Evolutionary conservation across 2,888 invertebrate genomes (phyloP), one percentile per base, ranked within the genome.

Genomic region (Mesorhabditis spiculigera): DNA sequence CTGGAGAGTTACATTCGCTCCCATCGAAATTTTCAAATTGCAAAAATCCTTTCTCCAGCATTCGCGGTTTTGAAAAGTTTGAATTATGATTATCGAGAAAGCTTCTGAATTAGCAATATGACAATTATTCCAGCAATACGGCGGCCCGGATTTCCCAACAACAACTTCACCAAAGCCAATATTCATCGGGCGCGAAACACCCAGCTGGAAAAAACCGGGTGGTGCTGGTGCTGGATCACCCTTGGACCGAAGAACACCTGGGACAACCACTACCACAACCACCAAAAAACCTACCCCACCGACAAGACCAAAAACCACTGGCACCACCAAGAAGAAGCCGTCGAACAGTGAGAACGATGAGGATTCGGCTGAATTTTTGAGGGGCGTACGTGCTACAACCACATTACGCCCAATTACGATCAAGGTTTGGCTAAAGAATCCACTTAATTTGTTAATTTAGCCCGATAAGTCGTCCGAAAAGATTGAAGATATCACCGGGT

Each of bases 91-190:
- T 28, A 28, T 28, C 28, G 28, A 28, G 28, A 3, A 28, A 28
- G 28, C 28, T 28, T 28, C 28, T 28, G 28, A 28, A 28, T 1
- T 28, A 28, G 28, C 28, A 28, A 1, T 28, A 28, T 28, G 28
- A 28, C 28, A 28, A 28, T 58, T 13, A 10, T 73, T 78, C 45
- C 68, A 79, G 77, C 73, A 75, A 73, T 78, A 73, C 45, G 79
- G 79, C 4, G 79, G 79, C 6, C 79, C 79, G 0, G 78, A 79
- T 45, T 76, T 75, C 45, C 71, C 69, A 3, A 16, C 45, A 41
- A 13, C 50, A 16, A 5, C 44, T 62, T 13, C 65, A 69, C 13
- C 65, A 66, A 50, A 58, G 66, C 58, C 58, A n/a, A 50, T 13
- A 50, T n/a, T 13, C 8, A 10, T 13, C 8, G 58, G 58, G n/a